Conservation (phyloP, 2,797 vertebrate genomes). For the Borostomias antarcticus region DNA sequence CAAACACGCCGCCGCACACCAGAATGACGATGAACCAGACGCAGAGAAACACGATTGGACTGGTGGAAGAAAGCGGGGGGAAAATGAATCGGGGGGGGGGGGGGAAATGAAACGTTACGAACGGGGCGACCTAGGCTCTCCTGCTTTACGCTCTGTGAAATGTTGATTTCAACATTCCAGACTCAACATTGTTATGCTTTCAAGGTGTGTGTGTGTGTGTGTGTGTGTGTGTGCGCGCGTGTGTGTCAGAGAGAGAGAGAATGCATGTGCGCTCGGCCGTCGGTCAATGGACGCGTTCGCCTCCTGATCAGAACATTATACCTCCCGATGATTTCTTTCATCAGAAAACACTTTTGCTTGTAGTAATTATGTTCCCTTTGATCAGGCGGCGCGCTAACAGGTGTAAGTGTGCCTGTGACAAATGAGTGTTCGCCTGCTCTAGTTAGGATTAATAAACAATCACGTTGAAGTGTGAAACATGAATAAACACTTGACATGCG, state of each 20-base stretch:
- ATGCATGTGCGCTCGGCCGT: too few relatives aligned
- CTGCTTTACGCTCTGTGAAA: slow-evolving; percentile 30
- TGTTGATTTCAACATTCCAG: slow-evolving; percentile 6
- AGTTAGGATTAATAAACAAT: slow-evolving; percentile 60
- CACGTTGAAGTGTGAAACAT: slow-evolving; percentile 50
- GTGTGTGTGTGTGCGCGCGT: neutral
- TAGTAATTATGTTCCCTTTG: slow-evolving; percentile 38
- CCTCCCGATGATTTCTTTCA: neutral
- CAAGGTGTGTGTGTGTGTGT: neutral
- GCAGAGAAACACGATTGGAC: slow-evolving; percentile 69
- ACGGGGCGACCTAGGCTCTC: slow-evolving; percentile 28
- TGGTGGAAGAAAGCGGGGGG: slow-evolving; percentile 62
- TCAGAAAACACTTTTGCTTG: slow-evolving; percentile 7
- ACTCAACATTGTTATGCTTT: slow-evolving; percentile 1
- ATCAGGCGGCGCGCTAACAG: slow-evolving; percentile 49
- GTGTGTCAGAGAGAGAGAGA: too few relatives aligned
- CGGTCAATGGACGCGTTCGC: neutral
- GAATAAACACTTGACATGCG: slow-evolving; percentile 58
- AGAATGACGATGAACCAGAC: slow-evolving; percentile 91
- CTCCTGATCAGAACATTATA: neutral
- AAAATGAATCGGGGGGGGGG: slow-evolving; percentile 68
- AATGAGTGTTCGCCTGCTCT: slow-evolving; percentile 41
- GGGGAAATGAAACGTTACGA: slow-evolving; percentile 63
- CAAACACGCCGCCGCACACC: slow-evolving; percentile 84
- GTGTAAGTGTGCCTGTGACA: slow-evolving; percentile 43